Conservation (phyloP, 2,888 invertebrate genomes). For the Sphaerophoria taeniata region DNA sequence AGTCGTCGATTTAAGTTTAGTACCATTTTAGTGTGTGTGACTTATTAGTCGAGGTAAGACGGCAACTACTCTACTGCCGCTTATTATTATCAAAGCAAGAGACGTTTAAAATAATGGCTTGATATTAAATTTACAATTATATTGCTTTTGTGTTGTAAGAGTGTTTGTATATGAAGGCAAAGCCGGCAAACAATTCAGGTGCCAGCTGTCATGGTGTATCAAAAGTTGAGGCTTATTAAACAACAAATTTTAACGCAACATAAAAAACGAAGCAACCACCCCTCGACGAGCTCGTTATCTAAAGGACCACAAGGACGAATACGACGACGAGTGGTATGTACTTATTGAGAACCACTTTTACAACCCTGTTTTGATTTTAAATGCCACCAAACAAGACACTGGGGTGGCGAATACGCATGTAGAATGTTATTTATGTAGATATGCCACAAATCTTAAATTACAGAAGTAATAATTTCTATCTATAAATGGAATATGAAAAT, state of each 20-base stretch:
- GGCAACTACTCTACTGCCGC: constrained; percentile 29
- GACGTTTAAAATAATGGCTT: constrained; percentile 4
- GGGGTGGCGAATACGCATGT: constrained; percentile 47
- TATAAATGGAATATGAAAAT: constrained; percentile 26
- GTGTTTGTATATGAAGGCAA: constrained; percentile 37
- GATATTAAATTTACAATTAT: constrained; percentile 34
- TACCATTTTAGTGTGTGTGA: constrained; percentile 64
- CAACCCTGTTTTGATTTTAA: constrained; percentile 54
- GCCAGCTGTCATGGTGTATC: constrained; percentile 66
- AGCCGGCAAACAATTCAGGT: constrained; percentile 49
- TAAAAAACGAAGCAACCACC: constrained; percentile 43
- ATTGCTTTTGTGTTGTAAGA: constrained; percentile 20
- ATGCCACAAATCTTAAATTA: constrained; percentile 25
- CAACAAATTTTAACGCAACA: constrained; percentile 47
- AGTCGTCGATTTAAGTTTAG: constrained; percentile 53
- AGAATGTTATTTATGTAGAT: not conserved
- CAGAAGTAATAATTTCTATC: no score
- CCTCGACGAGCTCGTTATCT: constrained; percentile 33
- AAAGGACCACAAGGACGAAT: no score
- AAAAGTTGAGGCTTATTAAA: constrained; percentile 48
- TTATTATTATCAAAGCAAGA: constrained; percentile 21
- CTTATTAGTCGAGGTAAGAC: constrained; percentile 69
- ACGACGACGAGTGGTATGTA: constrained; percentile 69
- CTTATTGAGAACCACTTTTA: constrained; percentile 36
- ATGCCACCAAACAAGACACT: constrained; percentile 28